phyloP scores from a whole-genome alignment of 2,797 vertebrate species.

The Peromyscus melanophrys region DNA sequence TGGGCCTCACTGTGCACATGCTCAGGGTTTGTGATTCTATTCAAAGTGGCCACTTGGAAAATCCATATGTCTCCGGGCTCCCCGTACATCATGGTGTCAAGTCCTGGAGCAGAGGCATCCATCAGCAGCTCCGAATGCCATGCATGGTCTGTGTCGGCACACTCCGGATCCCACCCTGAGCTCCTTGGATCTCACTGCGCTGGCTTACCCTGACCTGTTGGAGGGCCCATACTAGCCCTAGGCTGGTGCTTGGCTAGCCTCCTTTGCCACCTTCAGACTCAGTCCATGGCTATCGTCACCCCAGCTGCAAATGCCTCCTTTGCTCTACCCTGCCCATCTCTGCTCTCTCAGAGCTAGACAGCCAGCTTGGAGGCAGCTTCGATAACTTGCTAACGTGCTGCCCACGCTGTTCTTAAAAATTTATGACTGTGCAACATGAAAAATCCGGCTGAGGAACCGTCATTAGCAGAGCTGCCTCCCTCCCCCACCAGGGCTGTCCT shows the following conservation, averaged over 20 bases:
- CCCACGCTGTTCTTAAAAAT: constrained; percentile 92
- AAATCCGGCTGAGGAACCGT: constrained; percentile 92
- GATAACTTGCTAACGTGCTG: constrained; percentile 86
- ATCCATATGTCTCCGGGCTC: constrained; percentile 92
- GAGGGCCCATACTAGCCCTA: neutral
- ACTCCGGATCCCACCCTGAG: neutral
- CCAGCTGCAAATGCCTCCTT: neutral
- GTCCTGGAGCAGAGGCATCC: constrained; percentile 93
- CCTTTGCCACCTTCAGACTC: neutral
- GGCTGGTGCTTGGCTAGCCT: neutral
- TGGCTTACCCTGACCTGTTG: neutral
- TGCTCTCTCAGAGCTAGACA: constrained; percentile 33
- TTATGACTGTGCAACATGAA: constrained; percentile 93
- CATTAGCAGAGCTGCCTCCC: constrained; percentile 92
- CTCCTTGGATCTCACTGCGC: neutral
- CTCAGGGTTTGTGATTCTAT: constrained; percentile 86
- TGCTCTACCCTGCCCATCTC: neutral
- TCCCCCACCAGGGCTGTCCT: constrained; percentile 90
- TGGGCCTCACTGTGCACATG: constrained; percentile 68
- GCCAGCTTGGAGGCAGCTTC: constrained; percentile 74
- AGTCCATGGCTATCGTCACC: neutral
- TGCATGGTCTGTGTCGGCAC: constrained; percentile 26
- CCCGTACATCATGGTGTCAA: constrained; percentile 94
- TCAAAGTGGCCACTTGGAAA: constrained; percentile 91
- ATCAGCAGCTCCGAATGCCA: constrained; percentile 90